A percentile compares a stretch with the other conserved stretches of the same genome.
Evolutionary conservation across 2,113 vertebrate genomes (phyloP).

Genomic region (Ptychochromis oligacanthus): DNA sequence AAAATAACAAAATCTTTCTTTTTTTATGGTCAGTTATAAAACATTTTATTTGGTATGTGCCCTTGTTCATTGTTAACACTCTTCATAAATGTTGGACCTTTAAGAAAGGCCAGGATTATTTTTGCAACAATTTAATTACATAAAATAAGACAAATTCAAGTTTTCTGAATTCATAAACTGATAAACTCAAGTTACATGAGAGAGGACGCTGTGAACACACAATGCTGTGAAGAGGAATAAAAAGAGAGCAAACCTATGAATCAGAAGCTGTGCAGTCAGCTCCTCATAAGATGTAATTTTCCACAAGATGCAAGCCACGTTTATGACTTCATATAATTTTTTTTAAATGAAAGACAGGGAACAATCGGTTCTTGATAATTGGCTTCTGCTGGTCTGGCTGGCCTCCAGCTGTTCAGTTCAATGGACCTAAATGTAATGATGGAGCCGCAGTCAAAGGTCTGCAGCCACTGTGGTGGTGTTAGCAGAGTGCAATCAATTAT

Average conservation of each 20-base stretch:
- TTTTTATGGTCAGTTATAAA: too few relatives aligned
- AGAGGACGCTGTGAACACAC: not conserved
- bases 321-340: constrained; percentile 13
- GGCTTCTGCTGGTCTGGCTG: constrained; percentile 12
- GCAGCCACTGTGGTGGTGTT: not conserved
- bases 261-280: not conserved
- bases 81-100: not conserved
- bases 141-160: not conserved
- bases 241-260: not conserved
- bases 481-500: not conserved
- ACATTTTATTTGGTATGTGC: not conserved
- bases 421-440: constrained; percentile 24
- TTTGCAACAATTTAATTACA: not conserved
- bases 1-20: too few relatives aligned
- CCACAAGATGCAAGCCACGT: constrained; percentile 3
- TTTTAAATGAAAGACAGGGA: constrained; percentile 28
- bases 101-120: not conserved
- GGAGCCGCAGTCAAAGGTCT: not conserved
- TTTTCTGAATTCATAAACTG: not conserved
- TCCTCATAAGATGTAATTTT: constrained; percentile 2
- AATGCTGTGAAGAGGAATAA: not conserved
- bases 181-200: not conserved
- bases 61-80: not conserved
- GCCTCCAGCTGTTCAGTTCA: constrained; percentile 28
- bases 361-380: constrained; percentile 38